phyloP scores from a whole-genome alignment of 2,113 vertebrate genomes.

The Ciconia stormi region DNA sequence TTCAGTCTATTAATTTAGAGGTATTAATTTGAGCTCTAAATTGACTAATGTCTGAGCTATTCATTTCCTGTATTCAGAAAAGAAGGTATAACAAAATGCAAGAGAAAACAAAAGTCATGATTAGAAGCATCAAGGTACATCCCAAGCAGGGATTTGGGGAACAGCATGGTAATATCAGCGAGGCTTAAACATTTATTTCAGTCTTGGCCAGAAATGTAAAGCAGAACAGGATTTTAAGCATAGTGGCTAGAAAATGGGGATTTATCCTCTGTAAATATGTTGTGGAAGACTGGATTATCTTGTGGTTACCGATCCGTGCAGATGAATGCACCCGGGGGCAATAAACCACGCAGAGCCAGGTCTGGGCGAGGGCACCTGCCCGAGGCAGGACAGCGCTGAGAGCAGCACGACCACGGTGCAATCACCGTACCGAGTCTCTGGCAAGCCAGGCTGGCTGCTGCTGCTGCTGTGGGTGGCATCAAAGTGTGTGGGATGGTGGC shows the following conservation, averaged over 20 bases:
- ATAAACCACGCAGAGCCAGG: neutral
- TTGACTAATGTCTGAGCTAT: rapidly evolving
- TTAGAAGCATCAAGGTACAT: neutral
- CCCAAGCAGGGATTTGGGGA: neutral
- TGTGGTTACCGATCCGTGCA: rapidly evolving
- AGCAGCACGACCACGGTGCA: rapidly evolving
- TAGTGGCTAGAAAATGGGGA: neutral
- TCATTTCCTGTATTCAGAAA: neutral
- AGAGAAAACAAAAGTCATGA: neutral
- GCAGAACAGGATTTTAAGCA: neutral
- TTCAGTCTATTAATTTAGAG: neutral
- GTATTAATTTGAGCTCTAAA: no score
- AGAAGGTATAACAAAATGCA: neutral
- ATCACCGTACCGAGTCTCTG: rapidly evolving
- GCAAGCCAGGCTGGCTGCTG: neutral
- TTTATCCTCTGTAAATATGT: neutral
- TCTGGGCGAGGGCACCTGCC: neutral
- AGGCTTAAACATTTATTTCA: neutral
- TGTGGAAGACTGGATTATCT: neutral
- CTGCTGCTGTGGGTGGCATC: constrained; percentile 3
- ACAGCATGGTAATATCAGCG: no score
- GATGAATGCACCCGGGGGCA: rapidly evolving
- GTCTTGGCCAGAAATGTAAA: neutral
- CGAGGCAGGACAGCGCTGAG: neutral
- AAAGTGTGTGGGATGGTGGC: neutral